Conservation (phyloP, 2,888 invertebrate genomes). For the Heteropelma amictum region DNA sequence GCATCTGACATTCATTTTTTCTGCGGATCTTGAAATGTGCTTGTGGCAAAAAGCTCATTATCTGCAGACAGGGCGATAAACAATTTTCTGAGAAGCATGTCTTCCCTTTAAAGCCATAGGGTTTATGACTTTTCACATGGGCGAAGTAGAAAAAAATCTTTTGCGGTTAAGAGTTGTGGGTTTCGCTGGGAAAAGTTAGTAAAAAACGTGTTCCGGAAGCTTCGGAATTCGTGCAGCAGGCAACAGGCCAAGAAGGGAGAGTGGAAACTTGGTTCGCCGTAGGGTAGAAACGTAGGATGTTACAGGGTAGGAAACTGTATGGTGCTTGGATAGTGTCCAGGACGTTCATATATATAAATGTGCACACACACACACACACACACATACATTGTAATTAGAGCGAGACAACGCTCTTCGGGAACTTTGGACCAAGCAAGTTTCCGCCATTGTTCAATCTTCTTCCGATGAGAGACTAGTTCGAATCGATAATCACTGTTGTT, state of each 20-base stretch:
- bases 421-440: no score
- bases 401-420: no score
- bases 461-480: no score
- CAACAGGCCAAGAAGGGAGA: constrained; percentile 1
- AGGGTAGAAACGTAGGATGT: not conserved
- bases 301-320: not conserved
- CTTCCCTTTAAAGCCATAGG: not conserved
- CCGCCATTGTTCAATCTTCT: no score
- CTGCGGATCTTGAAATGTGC: no score
- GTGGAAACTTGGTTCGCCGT: constrained; percentile 19
- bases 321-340: not conserved
- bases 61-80: constrained; percentile 2
- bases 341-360: not conserved
- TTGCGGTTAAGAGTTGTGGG: no score
- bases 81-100: constrained; percentile 1
- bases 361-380: not conserved
- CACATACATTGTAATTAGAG: no score
- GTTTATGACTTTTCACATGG: no score
- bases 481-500: no score
- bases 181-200: not conserved
- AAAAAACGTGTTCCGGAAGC: not conserved
- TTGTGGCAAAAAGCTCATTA: no score
- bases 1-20: no score
- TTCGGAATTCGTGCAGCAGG: not conserved
- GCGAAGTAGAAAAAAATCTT: no score